phyloP scores from a whole-genome alignment of 2,113 vertebrate genomes.

The Hyperopisus bebe region DNA sequence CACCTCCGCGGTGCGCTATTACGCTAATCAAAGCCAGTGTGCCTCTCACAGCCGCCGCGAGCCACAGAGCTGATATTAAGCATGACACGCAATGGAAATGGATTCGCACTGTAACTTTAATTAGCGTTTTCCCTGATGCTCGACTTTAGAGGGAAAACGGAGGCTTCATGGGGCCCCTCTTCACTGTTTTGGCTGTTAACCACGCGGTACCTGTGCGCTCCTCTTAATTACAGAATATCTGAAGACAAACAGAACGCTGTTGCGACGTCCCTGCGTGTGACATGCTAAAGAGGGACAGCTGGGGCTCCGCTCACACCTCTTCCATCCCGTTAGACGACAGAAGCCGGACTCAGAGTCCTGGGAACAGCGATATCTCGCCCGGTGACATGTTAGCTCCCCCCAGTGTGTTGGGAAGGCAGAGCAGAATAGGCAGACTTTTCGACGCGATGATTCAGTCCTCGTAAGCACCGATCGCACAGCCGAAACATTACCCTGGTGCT shows the following conservation, averaged over 20 bases:
- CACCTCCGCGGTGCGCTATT: not conserved
- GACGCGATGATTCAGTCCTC: not conserved
- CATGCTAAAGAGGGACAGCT: not conserved
- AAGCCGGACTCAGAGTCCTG: not conserved
- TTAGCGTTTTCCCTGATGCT: slow-evolving; percentile 13
- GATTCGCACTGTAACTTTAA: slow-evolving; percentile 9
- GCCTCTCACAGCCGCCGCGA: not conserved
- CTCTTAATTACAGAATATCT: not conserved
- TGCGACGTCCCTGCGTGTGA: not conserved
- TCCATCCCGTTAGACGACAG: not conserved
- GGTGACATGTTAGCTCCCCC: not conserved
- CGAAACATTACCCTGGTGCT: not conserved
- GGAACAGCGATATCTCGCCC: not conserved
- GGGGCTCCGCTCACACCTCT: not conserved
- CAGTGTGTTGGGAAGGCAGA: not conserved
- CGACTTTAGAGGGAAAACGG: not conserved
- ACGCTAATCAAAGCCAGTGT: not conserved
- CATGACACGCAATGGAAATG: slow-evolving; percentile 14
- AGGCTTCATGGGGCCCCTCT: not conserved
- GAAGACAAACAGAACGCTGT: not conserved
- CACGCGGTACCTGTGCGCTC: not conserved
- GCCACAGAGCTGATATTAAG: slow-evolving; percentile 7
- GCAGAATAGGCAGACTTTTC: not conserved
- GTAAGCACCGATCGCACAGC: not conserved
- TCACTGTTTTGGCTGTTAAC: not conserved